Base-by-base conservation (phyloP, 2,888 invertebrate genomes). In the Cyclophora albipunctata region DNA sequence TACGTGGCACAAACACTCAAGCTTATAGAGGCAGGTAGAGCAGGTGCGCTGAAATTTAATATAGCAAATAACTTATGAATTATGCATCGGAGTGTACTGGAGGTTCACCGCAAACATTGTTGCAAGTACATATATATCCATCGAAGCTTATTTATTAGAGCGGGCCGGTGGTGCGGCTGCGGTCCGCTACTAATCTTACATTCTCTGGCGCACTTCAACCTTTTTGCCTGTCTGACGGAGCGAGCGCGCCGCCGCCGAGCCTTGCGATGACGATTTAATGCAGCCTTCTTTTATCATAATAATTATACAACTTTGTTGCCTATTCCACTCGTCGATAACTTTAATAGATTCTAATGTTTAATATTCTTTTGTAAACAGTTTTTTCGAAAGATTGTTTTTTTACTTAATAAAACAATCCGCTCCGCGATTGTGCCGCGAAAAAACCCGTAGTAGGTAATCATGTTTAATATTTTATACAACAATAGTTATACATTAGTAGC, bases 201-300 rank as follows among this genome's bases (percentile, higher is more conserved):
- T 77, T 73, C 67, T 68, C 66, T 54, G 51, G 62, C 62, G 66
- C 67, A 70, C 69, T 73, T 67, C 71, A 67, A 71, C 68, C 73
- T 83, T 81, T 81, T 83, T 80, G 71, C 65, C 61, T 60, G 75
- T 78, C 79, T 79, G 71, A 20, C 20, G 20, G 20, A 20, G 37
- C 72, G 63, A 65, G 57, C 53, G 59, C 48, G 55, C 60, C 55
- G 60, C 54, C 66, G 59, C 53, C 41, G 48, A 56, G 50, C 48
- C 54, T 56, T 47, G 58, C 53, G 54, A 53, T 55, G 52, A 60
- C 46, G 48, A 62, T 57, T 53, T 48, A 57, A 57, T 46, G 45
- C 49, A 59, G 50, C 42, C 42, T 7, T 49, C n/a, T 48, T 53
- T 48, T 54, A 57, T 54, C 43, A 42, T 42, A 51, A 54, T 51